Evolutionary conservation across 2,113 vertebrate genomes (phyloP).

Genomic region (Coregonus clupeaformis): DNA sequence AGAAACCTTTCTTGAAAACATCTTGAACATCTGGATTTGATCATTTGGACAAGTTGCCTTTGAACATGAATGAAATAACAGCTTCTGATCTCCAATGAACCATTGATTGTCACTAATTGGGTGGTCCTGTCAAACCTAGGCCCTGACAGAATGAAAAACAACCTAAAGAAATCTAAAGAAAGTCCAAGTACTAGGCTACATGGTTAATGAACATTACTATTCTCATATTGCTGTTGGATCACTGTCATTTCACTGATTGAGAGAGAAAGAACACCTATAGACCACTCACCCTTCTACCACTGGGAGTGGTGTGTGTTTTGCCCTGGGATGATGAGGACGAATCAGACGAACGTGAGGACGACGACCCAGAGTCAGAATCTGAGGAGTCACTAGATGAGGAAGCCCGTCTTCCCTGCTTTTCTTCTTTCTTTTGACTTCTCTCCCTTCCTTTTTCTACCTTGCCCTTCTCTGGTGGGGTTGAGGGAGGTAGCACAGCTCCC

Average conservation of each 20-base stretch:
- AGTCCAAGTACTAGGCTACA: neutral
- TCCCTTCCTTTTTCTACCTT: constrained; percentile 15
- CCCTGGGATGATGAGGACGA: constrained; percentile 69
- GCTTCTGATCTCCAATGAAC: no score
- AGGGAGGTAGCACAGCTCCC: constrained; percentile 32
- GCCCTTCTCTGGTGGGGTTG: constrained; percentile 13
- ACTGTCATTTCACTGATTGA: neutral
- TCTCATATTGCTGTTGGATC: no score
- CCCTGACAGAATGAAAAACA: neutral
- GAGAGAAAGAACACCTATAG: neutral
- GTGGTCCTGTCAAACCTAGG: no score
- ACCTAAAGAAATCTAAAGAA: neutral
- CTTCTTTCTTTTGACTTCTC: constrained; percentile 45
- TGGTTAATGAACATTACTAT: no score
- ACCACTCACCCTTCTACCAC: constrained; percentile 65
- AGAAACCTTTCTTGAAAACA: no score
- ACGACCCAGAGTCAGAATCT: constrained; percentile 73
- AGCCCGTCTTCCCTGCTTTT: constrained; percentile 49
- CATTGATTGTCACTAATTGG: no score
- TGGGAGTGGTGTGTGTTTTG: constrained; percentile 54
- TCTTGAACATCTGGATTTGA: no score
- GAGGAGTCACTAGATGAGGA: constrained; percentile 66
- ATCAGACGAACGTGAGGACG: constrained; percentile 67
- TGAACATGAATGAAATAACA: no score
- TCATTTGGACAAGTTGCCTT: no score